Conservation (phyloP, 2,888 invertebrate species). For the Gymnosoma rotundatum region DNA sequence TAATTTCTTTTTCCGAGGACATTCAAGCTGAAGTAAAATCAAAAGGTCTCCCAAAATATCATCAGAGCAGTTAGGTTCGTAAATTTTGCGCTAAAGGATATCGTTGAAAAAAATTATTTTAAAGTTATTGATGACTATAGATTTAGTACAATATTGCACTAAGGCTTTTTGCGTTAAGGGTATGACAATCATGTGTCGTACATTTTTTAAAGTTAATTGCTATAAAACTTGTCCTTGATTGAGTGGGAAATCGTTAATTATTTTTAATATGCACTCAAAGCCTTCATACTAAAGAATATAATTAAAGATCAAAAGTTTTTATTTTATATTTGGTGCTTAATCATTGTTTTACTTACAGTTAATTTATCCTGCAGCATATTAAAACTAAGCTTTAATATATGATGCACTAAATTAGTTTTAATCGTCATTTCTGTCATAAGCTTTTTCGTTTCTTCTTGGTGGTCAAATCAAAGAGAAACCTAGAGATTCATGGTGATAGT, state of each 20-base stretch:
- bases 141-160: conserved; percentile 91
- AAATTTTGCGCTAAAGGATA: conserved; percentile 83
- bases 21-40: conserved; percentile 93
- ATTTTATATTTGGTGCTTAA: not conserved
- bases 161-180: conserved; percentile 89
- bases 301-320: not conserved
- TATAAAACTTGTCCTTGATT: conserved; percentile 86
- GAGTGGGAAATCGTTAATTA: conserved; percentile 86
- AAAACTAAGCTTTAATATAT: conserved; percentile 80
- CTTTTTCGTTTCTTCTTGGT: conserved; percentile 88
- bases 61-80: conserved; percentile 85
- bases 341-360: conserved; percentile 74
- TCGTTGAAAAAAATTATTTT: conserved; percentile 4
- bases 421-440: conserved; percentile 82
- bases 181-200: conserved; percentile 91
- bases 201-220: conserved; percentile 85
- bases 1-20: conserved; percentile 90
- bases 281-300: conserved; percentile 80
- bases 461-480: conserved; percentile 90
- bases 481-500: conserved; percentile 89
- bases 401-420: conserved; percentile 78
- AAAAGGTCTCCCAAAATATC: conserved; percentile 91
- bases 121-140: conserved; percentile 83
- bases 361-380: conserved; percentile 80
- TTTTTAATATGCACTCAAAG: conserved; percentile 87